Conservation (phyloP, 2,888 invertebrate genomes). For the Volucella inflata region DNA sequence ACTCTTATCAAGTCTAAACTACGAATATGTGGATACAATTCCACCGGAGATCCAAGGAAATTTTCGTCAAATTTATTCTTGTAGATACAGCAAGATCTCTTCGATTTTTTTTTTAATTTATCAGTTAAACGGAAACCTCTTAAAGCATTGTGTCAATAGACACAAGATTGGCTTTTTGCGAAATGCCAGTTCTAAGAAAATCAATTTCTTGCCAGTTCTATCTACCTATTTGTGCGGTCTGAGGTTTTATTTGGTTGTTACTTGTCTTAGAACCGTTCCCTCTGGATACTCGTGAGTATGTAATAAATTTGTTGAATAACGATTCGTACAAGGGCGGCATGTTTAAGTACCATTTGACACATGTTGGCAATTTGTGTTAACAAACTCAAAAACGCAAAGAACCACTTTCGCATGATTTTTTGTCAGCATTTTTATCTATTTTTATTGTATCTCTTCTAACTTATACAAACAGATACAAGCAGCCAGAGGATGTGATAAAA, state of each 20-base stretch:
- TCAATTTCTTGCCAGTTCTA: slow-evolving; percentile 9
- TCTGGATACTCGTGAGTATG: too few species aligned
- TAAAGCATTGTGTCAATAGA: slow-evolving; percentile 5
- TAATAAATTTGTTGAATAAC: slow-evolving; percentile 26
- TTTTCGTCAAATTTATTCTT: not conserved
- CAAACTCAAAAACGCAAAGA: slow-evolving; percentile 16
- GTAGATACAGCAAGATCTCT: not conserved
- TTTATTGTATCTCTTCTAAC: slow-evolving; percentile 1
- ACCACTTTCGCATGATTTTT: slow-evolving; percentile 23
- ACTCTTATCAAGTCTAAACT: slow-evolving; percentile 16
- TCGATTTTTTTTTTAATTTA: slow-evolving; percentile 9
- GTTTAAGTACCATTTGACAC: slow-evolving; percentile 22
- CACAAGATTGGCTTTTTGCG: not conserved
- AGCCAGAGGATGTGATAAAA: slow-evolving; percentile 35
- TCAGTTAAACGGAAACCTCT: slow-evolving; percentile 28
- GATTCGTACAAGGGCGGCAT: slow-evolving; percentile 9
- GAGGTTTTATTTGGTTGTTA: not conserved
- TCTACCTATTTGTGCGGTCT: not conserved
- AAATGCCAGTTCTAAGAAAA: slow-evolving; percentile 31
- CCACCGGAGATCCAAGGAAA: slow-evolving; percentile 12
- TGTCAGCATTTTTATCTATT: not conserved
- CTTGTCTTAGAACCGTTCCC: not conserved
- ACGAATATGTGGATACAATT: slow-evolving; percentile 23
- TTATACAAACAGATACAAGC: not conserved
- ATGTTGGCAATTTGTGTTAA: slow-evolving; percentile 61